These are phyloP conservation scores for Drosophila sp. DNA, from an alignment of 1,140 invertebrate species.

Conservation along the genomic window DNA sequence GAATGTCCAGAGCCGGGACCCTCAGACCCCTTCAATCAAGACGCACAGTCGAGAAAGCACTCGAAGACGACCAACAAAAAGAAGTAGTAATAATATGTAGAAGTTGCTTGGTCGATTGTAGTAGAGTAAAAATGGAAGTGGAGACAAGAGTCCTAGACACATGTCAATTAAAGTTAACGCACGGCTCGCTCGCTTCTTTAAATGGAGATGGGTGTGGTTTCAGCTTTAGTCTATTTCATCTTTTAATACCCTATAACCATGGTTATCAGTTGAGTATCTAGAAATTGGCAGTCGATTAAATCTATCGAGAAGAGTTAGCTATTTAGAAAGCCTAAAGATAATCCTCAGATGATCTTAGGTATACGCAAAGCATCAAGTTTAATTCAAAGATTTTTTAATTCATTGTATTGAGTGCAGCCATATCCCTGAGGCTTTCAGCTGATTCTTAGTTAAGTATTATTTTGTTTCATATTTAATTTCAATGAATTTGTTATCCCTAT, in stretches of 20 bases:
- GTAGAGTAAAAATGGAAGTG: constrained; percentile 23
- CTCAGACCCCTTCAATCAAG: constrained; percentile 11
- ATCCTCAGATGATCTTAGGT: no score
- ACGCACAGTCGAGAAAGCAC: constrained; percentile 11
- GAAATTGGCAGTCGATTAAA: no score
- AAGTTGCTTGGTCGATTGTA: neutral
- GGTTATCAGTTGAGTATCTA: no score
- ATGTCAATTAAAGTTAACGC: constrained; percentile 74
- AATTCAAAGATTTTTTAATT: no score
- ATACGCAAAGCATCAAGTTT: no score
- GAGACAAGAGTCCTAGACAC: constrained; percentile 50
- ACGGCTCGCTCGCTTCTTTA: constrained; percentile 45
- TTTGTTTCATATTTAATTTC: no score
- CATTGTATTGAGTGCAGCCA: no score
- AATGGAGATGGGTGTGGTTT: neutral
- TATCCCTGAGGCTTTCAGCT: no score
- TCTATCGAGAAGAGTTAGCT: no score
- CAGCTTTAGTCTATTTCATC: neutral
- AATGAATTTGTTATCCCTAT: no score
- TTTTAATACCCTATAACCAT: neutral
- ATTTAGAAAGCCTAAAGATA: no score
- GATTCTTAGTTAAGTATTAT: no score
- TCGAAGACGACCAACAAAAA: constrained; percentile 13
- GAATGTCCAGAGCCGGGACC: constrained; percentile 34
- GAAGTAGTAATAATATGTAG: neutral